phyloP scores from a whole-genome alignment of 1,140 invertebrate genomes.

The Listronotus oregonensis region DNA sequence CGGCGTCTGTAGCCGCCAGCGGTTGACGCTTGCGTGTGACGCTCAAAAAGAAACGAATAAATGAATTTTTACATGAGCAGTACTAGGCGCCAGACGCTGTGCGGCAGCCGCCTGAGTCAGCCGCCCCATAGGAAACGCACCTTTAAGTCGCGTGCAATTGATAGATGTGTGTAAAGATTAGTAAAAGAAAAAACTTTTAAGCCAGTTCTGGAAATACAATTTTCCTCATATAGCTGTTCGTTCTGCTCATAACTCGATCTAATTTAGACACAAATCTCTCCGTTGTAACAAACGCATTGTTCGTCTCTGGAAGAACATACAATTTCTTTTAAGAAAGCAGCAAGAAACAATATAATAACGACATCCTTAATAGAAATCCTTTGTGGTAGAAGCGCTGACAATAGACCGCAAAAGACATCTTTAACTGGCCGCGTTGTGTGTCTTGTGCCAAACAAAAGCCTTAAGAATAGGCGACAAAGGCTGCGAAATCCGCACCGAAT shows the following conservation, averaged over 20 bases:
- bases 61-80: too few relatives aligned
- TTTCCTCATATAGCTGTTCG: too few relatives aligned
- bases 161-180: too few relatives aligned
- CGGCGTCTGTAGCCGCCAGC: too few relatives aligned
- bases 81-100: too few relatives aligned
- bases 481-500: conserved; percentile 25
- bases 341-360: conserved; percentile 27
- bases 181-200: too few relatives aligned
- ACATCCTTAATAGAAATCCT: conserved; percentile 25
- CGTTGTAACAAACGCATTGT: conserved; percentile 2
- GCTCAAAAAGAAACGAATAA: too few relatives aligned
- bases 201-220: too few relatives aligned
- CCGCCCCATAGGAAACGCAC: too few relatives aligned
- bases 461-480: conserved; percentile 25
- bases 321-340: conserved; percentile 14
- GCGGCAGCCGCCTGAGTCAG: too few relatives aligned
- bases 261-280: conserved; percentile 1
- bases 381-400: conserved; percentile 18
- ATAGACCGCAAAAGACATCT: conserved; percentile 32
- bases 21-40: too few relatives aligned
- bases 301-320: not conserved
- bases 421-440: conserved; percentile 23
- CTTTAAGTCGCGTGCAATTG: too few relatives aligned
- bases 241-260: not conserved
- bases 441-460: conserved; percentile 18